Base-by-base conservation (phyloP, 2,797 vertebrate genomes). In the Coracias cyanogaster region DNA sequence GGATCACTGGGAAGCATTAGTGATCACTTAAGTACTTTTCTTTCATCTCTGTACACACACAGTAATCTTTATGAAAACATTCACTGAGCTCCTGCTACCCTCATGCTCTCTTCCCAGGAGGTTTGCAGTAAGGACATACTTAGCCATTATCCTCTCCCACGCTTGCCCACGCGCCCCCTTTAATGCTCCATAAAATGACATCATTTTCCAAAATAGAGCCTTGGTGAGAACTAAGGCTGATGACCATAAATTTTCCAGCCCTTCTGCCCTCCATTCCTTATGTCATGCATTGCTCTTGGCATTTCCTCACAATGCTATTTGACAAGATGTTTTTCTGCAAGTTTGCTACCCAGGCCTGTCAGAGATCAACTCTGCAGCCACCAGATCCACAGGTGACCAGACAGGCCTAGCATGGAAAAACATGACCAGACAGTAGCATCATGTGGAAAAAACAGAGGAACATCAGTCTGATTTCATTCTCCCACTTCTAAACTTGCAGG, bases 41-140 rank as follows among this genome's bases (percentile, higher is more conserved):
- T 91, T 82, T 71, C 70, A 76, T 57, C 51, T 48, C 80, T 57
- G 33, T 51, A 79, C 55, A 84, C 15, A 82, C 35, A 29, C 10
- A 82, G 62, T 33, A 91, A 94, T 82, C 90, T 82, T 80, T 66
- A 88, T 43, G 51, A 82, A 96, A 94, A 90, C 24, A 91, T 11
- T 49, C 85, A n/a, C 73, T 64, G 46, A 94, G 93, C 72, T 86
- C 35, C 76, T 94, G 73, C 62, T 79, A 5, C 35, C n/a, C 70
- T 87, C 5, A 1, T 4, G 25, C 49, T 83, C 58, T 22, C 39
- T 39, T 88, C 94, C 92, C 94, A 90, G 61, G 84, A 87, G 93
- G 69, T 74, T 65, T 86, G 80, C 65, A 87, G 71, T 2, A 3
- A 74, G 92, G 86, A 89, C 86, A 73, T 6, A 7, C 73, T 89